Evolutionary conservation across 2,113 vertebrate species (phyloP), one percentile per base, ranked within the genome.

Genomic region (Hiodon tergisus): DNA sequence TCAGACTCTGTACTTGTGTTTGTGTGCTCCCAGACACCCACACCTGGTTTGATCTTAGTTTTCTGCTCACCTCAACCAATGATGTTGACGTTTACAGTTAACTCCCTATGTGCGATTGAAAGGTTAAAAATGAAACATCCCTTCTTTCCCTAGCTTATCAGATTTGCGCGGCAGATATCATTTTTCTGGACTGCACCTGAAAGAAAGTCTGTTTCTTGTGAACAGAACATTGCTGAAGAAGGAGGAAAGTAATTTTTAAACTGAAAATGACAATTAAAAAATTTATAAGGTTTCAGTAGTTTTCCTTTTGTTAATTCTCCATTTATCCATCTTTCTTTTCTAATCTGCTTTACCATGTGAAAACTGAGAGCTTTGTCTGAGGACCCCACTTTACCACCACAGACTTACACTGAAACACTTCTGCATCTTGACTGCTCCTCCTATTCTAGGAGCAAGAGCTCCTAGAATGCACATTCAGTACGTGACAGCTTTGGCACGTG

Each of bases 241-340:
- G 52, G 59, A 67, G 4, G 69, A 67, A 51, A 72, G 69, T 77
- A 14, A 50, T 83, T 79, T 87, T 85, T 88, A 79, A 77, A 81
- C 71, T 76, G 78, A 84, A 47, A 60, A 78, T 77, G 13, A 79
- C 77, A 65, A 92, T 87, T 85, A 87, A 90, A 72, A 76, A 86
- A 88, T 90, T 89, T 87, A 69, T 77, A 79, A 85, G 72, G 4
- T 67, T 74, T 74, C 52, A 58, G 14, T 51, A 57, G 31, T 10
- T 55, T 54, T 54, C 16, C 2, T 70, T 53, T 31, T 6, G 69
- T 55, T 9, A 14, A 55, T 69, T 69, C 47, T 6, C 9, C 54
- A 5, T 59, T 16, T 62, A n/a, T 67, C 47, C 52, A 8, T 16
- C 16, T 68, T n/a, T n/a, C 13, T 68, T 52, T 3, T 68, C 48